Conservation (phyloP, 2,113 vertebrate genomes). For the Felis chaus region DNA sequence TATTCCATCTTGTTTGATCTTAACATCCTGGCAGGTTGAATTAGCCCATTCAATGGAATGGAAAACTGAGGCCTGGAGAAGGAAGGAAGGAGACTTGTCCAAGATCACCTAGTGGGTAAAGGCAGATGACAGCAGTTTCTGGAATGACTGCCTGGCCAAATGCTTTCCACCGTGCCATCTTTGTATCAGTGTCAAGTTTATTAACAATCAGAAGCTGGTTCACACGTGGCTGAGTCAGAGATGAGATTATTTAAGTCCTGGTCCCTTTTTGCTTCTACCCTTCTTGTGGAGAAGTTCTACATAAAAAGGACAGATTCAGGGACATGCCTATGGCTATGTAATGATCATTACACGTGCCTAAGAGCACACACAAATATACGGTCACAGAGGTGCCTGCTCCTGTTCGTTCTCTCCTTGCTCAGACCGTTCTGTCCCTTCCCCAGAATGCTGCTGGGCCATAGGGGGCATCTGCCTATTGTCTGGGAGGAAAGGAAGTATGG, state of each 20-base stretch:
- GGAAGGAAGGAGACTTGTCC: neutral
- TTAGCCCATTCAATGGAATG: neutral
- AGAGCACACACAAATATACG: no score
- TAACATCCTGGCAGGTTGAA: neutral
- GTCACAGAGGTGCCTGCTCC: neutral
- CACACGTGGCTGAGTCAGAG: neutral
- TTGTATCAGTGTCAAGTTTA: neutral
- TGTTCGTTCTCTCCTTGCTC: neutral
- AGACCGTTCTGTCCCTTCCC: neutral
- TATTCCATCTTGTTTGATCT: neutral
- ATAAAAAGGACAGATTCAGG: neutral
- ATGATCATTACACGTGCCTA: neutral
- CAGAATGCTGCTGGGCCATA: neutral
- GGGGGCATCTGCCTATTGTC: neutral
- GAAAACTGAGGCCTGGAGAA: neutral
- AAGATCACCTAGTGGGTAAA: neutral
- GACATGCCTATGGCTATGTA: neutral
- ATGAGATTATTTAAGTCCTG: neutral
- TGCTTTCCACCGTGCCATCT: neutral
- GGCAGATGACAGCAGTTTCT: neutral
- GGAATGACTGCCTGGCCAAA: neutral
- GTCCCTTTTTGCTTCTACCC: neutral
- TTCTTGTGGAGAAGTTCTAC: neutral
- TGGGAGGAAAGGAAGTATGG: neutral
- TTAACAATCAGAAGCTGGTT: neutral